Evolutionary conservation across 2,113 vertebrate genomes (phyloP).

Genomic region (Colinus virginianus): DNA sequence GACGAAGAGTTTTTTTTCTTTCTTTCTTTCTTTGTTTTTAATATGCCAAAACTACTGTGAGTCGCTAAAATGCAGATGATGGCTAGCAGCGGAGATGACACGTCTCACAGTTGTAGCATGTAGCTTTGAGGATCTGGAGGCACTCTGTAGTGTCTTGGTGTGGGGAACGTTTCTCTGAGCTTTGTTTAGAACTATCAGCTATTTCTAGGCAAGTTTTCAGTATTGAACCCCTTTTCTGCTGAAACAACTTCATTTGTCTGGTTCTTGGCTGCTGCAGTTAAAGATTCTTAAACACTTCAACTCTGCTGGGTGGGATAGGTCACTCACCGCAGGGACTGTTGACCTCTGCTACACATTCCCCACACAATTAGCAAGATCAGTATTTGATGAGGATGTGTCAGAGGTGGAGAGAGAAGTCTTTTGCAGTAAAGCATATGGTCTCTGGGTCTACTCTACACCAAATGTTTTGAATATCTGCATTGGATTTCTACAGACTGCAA

Average conservation of each 20-base stretch:
- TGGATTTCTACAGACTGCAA: background rate
- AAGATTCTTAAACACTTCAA: background rate
- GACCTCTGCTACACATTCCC: background rate
- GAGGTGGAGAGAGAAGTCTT: background rate
- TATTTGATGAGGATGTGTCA: background rate
- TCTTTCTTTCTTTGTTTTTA: background rate
- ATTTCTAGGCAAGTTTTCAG: background rate
- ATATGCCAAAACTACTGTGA: background rate
- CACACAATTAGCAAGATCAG: background rate
- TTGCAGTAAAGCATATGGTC: background rate
- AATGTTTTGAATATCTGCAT: background rate
- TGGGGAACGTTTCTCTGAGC: background rate
- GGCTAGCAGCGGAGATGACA: background rate
- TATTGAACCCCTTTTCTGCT: background rate
- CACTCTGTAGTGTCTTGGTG: background rate
- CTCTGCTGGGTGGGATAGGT: background rate
- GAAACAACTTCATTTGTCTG: background rate
- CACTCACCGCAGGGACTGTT: background rate
- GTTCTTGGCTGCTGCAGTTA: background rate
- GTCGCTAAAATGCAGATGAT: background rate
- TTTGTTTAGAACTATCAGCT: background rate
- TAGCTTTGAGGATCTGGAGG: background rate
- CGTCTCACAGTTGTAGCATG: background rate
- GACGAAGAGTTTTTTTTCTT: background rate
- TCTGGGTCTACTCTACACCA: slow-evolving; percentile 21